phyloP scores from a whole-genome alignment of 2,888 invertebrate genomes.

The Pristionchus arcanus region DNA sequence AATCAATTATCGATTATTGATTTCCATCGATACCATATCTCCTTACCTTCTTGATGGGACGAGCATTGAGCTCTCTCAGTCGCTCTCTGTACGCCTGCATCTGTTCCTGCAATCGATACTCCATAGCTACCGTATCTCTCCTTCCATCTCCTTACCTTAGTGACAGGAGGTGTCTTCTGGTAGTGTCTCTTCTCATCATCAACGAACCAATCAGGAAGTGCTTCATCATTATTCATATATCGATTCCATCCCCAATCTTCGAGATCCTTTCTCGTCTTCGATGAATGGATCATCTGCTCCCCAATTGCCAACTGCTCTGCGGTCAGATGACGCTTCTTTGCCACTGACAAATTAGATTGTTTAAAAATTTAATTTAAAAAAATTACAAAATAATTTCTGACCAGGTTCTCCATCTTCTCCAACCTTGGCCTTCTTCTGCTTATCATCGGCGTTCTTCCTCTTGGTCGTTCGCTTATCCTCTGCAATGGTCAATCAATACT shows the following conservation, averaged over 20 bases:
- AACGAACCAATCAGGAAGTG: constrained; percentile 96
- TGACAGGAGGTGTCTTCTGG: constrained; percentile 89
- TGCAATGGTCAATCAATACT: constrained; percentile 37
- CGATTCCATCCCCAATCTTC: constrained; percentile 78
- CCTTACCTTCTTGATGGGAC: constrained; percentile 91
- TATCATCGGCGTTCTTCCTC: constrained; percentile 56
- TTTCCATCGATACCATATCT: constrained; percentile 60
- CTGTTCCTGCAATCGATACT: constrained; percentile 73
- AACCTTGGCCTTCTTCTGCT: constrained; percentile 60
- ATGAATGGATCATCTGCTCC: constrained; percentile 91
- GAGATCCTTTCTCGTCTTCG: constrained; percentile 90
- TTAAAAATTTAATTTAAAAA: neutral
- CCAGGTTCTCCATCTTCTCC: constrained; percentile 54
- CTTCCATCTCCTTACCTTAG: constrained; percentile 58
- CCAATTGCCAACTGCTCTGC: constrained; percentile 94
- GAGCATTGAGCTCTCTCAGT: constrained; percentile 88
- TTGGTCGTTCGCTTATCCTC: constrained; percentile 59
- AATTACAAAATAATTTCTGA: neutral
- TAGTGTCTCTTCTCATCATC: constrained; percentile 94
- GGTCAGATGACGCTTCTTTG: constrained; percentile 84
- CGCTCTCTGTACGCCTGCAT: constrained; percentile 90
- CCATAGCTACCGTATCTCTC: neutral
- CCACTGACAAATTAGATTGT: constrained; percentile 57
- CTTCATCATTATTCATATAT: constrained; percentile 92
- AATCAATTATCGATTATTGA: neutral